Evolutionary conservation across 2,888 invertebrate species (phyloP), one percentile per base, ranked within the genome.

Genomic region (Agrochola circellaris): DNA sequence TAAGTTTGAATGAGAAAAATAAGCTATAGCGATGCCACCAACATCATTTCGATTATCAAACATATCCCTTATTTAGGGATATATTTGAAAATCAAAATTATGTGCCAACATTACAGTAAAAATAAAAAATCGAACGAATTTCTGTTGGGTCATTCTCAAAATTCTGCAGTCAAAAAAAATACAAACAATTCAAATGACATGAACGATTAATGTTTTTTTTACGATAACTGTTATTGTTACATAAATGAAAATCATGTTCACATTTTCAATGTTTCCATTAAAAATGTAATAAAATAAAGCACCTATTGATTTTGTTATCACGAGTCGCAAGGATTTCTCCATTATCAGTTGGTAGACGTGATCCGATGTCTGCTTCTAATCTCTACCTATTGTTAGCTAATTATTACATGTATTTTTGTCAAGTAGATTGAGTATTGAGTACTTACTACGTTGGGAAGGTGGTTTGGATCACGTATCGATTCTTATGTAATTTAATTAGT

Each of bases 271-370:
- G 73, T 64, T 38, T 66, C 83, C 82, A 83, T 84, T 79, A 83
- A 77, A 73, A 73, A 77, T 76, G 85, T 78, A 88, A 89, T 89
- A 90, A 90, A 90, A 85, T 85, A 79, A 90, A 89, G 89, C 90
- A 89, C 87, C 81, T 86, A 90, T 91, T 86, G 89, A 89, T 89
- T 87, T 83, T 82, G 85, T 90, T 91, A 91, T 91, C 90, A 86
- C 84, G 76, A 82, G 61, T 62, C 82, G 82, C 92, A 92, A 93
- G 93, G 93, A 91, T 94, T 91, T 90, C 89, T 89, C 87, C 87
- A 88, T 91, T 94, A 94, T 94, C 93, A 90, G 86, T 76, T 61
- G 71, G 90, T 84, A 90, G 91, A 94, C 93, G 93, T 94, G 94
- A 92, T 93, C 92, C 87, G 89, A 88, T 88, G 88, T 42, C 68